Percentiles rank a stretch among this genome's conserved stretches.
These are phyloP conservation scores for Pomatorhinus ruficollis DNA, from an alignment of 2,113 vertebrate species.

Conservation along the genomic window DNA sequence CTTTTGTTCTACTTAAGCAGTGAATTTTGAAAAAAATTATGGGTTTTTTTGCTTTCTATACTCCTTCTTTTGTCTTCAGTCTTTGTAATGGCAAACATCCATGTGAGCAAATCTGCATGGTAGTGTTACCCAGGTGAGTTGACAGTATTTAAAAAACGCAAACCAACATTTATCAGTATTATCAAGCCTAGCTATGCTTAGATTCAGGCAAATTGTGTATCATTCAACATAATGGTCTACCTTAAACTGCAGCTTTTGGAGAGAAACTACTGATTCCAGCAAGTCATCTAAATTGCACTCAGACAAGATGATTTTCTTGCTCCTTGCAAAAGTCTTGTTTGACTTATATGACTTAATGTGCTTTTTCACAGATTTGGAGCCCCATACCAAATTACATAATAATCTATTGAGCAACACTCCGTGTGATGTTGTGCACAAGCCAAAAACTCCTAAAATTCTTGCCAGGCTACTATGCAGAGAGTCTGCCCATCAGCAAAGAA, in stretches of 20 bases:
- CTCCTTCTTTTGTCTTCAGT: neutral
- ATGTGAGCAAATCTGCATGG: neutral
- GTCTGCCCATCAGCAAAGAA: neutral
- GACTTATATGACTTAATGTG: neutral
- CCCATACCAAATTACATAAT: neutral
- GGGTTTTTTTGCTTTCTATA: neutral
- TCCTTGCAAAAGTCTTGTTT: neutral
- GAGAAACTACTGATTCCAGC: neutral
- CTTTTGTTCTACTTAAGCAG: neutral
- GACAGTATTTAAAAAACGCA: neutral
- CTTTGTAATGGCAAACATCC: neutral
- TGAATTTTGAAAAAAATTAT: neutral
- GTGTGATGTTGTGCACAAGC: neutral
- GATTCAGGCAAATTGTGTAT: neutral
- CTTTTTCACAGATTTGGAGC: neutral
- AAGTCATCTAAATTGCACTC: neutral
- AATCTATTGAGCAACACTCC: neutral
- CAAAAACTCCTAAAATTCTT: neutral
- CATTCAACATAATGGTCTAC: neutral
- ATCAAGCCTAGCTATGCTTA: neutral
- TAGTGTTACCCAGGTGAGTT: conserved; percentile 19
- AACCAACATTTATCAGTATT: neutral
- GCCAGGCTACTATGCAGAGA: neutral
- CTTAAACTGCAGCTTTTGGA: neutral
- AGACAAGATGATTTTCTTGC: neutral